These are phyloP conservation scores for Drosophila novamexicana DNA, from an alignment of 1,140 invertebrate genomes.

Conservation along the genomic window DNA sequence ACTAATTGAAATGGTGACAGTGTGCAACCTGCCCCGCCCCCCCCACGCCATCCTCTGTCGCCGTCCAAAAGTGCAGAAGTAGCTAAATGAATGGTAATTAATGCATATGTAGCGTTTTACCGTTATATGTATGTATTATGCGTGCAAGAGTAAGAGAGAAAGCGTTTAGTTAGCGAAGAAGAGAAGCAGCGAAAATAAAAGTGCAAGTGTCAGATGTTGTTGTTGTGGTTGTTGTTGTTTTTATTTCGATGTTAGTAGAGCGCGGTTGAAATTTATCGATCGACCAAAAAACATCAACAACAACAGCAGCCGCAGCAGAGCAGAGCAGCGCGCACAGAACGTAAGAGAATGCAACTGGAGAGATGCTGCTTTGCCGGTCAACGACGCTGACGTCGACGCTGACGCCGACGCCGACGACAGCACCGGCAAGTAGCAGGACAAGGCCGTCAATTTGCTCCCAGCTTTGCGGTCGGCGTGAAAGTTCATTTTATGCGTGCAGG, in stretches of 20 bases:
- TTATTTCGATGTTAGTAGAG: conserved; percentile 20
- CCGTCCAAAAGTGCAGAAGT: conserved; percentile 15
- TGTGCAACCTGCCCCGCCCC: no score
- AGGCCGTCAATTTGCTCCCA: conserved; percentile 35
- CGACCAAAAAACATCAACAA: conserved; percentile 25
- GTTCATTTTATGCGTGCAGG: conserved; percentile 33
- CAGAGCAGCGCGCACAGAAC: background rate
- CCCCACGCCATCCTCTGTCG: background rate
- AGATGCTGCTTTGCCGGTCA: conserved; percentile 26
- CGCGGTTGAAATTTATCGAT: conserved; percentile 39
- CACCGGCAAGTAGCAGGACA: conserved; percentile 42
- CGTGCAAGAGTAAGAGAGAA: conserved; percentile 17
- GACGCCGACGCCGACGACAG: conserved; percentile 4
- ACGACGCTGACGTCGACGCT: conserved; percentile 8
- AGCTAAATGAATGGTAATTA: conserved; percentile 45
- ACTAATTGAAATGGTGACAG: background rate
- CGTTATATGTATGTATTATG: conserved; percentile 5
- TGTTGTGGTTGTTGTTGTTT: conserved; percentile 8
- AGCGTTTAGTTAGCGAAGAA: conserved; percentile 8
- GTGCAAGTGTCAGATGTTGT: conserved; percentile 26
- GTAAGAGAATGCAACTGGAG: conserved; percentile 11
- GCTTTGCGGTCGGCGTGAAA: conserved; percentile 44
- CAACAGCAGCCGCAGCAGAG: background rate
- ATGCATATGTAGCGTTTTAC: conserved; percentile 18
- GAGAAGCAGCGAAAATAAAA: conserved; percentile 25